phyloP scores from a whole-genome alignment of 2,797 vertebrate genomes.

The Neosilurus hyrtlii region DNA sequence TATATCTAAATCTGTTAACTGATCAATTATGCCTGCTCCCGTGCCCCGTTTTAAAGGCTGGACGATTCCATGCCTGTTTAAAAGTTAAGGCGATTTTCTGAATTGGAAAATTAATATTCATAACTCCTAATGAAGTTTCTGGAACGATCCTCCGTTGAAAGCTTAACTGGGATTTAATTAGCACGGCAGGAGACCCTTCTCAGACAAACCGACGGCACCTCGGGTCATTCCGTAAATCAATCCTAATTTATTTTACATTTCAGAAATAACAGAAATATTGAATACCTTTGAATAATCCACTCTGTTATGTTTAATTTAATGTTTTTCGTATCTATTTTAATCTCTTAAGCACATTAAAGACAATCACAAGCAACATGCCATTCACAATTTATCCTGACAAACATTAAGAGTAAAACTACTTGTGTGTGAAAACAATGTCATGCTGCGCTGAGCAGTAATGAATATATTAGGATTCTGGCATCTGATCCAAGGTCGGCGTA shows the following conservation, averaged over 20 bases:
- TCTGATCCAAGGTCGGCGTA: conserved; percentile 71
- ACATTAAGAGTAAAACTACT: conserved; percentile 60
- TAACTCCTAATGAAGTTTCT: conserved; percentile 58
- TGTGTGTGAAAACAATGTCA: conserved; percentile 61
- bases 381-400: conserved; percentile 58
- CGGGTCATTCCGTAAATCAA: neutral
- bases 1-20: conserved; percentile 75
- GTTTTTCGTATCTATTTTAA: neutral
- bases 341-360: conserved; percentile 45
- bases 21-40: conserved; percentile 71
- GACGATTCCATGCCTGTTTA: conserved; percentile 39
- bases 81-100: conserved; percentile 51
- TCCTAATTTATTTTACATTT: neutral
- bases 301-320: neutral
- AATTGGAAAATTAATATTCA: conserved; percentile 60
- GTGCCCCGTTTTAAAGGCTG: conserved; percentile 31
- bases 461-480: conserved; percentile 61
- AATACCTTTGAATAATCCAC: neutral
- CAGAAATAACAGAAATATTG: neutral
- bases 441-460: conserved; percentile 60
- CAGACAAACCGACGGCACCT: conserved; percentile 29
- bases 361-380: conserved; percentile 47
- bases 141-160: conserved; percentile 42
- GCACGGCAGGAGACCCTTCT: conserved; percentile 40
- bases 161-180: conserved; percentile 56